Conservation (phyloP, 2,113 vertebrate genomes). For the Lophius piscatorius region DNA sequence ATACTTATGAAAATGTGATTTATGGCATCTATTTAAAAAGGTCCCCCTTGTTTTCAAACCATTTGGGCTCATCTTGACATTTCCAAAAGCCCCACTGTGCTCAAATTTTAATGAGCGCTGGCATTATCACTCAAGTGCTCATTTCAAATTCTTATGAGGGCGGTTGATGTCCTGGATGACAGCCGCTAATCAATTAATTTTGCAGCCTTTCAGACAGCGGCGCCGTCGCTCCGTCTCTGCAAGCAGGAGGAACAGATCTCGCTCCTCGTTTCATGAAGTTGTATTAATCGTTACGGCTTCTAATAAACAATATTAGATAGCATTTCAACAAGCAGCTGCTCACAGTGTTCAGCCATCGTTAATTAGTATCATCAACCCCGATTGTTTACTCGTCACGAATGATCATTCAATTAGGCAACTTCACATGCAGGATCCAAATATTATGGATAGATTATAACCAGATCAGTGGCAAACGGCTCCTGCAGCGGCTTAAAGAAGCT, state of each 20-base stretch:
- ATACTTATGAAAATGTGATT: constrained; percentile 23
- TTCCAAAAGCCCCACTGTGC: constrained; percentile 48
- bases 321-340: constrained; percentile 3
- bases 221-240: constrained; percentile 24
- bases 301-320: constrained; percentile 43
- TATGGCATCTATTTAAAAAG: constrained; percentile 30
- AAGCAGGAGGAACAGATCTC: no score
- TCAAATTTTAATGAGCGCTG: constrained; percentile 44
- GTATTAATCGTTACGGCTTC: constrained; percentile 51
- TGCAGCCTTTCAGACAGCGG: no score
- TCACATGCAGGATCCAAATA: constrained; percentile 68
- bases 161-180: constrained; percentile 29
- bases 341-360: no score
- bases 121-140: constrained; percentile 45
- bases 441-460: constrained; percentile 57
- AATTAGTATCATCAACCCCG: constrained; percentile 63
- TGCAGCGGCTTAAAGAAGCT: constrained; percentile 50
- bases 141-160: constrained; percentile 50
- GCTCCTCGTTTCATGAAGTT: no score
- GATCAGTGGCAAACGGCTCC: constrained; percentile 36
- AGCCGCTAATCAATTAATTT: constrained; percentile 60
- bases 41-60: constrained; percentile 27
- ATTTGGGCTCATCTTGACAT: constrained; percentile 44
- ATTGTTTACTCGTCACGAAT: constrained; percentile 58
- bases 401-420: constrained; percentile 69